Conservation (phyloP, 2,888 invertebrate genomes). For the Habroteleia sp. region DNA sequence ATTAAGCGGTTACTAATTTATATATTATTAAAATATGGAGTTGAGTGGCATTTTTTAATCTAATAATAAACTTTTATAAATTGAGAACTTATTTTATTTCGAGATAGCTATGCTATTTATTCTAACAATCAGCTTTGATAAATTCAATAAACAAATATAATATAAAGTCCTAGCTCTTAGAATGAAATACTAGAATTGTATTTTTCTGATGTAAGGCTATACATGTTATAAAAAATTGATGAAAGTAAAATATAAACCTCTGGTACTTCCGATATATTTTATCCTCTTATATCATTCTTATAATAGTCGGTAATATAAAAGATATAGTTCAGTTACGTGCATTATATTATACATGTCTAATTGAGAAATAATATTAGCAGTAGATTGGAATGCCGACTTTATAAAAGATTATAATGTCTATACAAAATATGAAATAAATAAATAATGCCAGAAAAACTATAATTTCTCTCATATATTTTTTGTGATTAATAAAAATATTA, state of each 20-base stretch:
- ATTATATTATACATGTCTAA: conserved; percentile 37
- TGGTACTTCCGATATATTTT: conserved; percentile 17
- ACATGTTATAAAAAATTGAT: conserved; percentile 27
- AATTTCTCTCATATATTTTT: too few species aligned
- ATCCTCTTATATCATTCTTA: conserved; percentile 27
- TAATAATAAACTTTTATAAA: too few species aligned
- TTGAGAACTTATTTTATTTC: too few species aligned
- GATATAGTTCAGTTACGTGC: conserved; percentile 45
- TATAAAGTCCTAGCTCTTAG: conserved; percentile 4
- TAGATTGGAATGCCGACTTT: conserved; percentile 6
- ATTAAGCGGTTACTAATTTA: too few species aligned
- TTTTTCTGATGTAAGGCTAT: conserved; percentile 16
- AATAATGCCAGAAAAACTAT: too few species aligned
- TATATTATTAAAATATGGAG: too few species aligned
- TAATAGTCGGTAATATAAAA: conserved; percentile 38
- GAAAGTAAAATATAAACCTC: conserved; percentile 40
- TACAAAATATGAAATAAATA: too few species aligned
- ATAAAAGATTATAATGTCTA: too few species aligned
- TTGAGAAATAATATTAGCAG: conserved; percentile 18
- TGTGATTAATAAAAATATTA: too few species aligned
- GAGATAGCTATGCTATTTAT: too few species aligned
- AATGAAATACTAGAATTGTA: conserved; percentile 26
- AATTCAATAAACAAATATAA: conserved; percentile 39
- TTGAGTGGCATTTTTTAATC: too few species aligned
- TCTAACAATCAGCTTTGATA: too few species aligned